Evolutionary conservation across 2,113 vertebrate genomes (phyloP).

Genomic region (Ancistrus triradiatus): DNA sequence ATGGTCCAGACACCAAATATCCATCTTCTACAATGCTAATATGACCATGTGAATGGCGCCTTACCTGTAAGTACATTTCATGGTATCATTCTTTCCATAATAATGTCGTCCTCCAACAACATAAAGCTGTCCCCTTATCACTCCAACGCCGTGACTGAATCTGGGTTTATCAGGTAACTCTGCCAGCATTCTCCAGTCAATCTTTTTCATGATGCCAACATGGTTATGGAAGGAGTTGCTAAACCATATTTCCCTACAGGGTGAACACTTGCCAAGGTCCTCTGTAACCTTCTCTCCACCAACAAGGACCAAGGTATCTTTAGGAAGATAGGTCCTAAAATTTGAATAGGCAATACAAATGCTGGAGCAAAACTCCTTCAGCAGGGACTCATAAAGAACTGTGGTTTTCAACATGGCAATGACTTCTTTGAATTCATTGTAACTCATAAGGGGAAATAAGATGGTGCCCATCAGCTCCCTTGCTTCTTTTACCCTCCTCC

Average conservation of each 20-base stretch:
- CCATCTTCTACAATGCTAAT: neutral
- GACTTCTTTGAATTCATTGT: constrained; percentile 77
- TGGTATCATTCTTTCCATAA: constrained; percentile 69
- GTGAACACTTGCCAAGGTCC: constrained; percentile 66
- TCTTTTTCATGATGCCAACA: constrained; percentile 72
- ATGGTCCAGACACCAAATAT: no score
- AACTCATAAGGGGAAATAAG: constrained; percentile 83
- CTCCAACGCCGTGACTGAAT: constrained; percentile 74
- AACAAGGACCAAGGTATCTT: constrained; percentile 76
- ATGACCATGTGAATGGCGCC: neutral
- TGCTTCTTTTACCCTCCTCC: constrained; percentile 57
- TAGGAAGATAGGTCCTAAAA: constrained; percentile 71
- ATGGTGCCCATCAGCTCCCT: constrained; percentile 72
- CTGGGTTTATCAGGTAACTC: constrained; percentile 73
- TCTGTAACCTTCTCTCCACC: constrained; percentile 75
- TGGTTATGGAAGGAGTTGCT: constrained; percentile 76
- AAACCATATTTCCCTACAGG: constrained; percentile 80
- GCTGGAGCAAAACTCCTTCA: constrained; percentile 51
- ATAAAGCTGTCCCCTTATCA: constrained; percentile 73
- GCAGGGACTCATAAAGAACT: constrained; percentile 49
- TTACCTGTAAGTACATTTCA: constrained; percentile 80
- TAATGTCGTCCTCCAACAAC: constrained; percentile 83
- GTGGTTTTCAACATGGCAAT: constrained; percentile 42
- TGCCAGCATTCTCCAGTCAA: constrained; percentile 81
- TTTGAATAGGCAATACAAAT: constrained; percentile 48